Percentiles rank a stretch among this genome's conserved stretches.
Evolutionary conservation across 2,113 vertebrate species (phyloP).

Genomic region (Rhagologus leucostigma): DNA sequence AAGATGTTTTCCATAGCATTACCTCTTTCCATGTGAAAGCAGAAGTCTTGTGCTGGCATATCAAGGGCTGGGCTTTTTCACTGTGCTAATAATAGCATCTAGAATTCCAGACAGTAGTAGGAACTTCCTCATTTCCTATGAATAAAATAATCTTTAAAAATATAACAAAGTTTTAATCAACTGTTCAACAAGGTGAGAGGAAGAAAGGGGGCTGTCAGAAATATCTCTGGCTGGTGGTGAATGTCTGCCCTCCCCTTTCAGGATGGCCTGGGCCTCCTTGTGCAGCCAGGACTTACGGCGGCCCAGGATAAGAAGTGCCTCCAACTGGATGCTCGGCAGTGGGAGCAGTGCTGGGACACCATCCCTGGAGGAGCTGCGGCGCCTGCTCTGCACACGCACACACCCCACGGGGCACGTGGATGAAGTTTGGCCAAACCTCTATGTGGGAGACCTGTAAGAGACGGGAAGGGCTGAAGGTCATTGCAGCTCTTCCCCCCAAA

Average conservation of each 20-base stretch:
- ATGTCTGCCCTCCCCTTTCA: not conserved
- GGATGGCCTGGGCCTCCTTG: conserved; percentile 60
- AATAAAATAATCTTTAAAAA: not conserved
- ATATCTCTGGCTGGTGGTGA: not conserved
- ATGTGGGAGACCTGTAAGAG: conserved; percentile 93
- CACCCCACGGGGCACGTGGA: conserved; percentile 74
- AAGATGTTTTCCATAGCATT: not conserved
- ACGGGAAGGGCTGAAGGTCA: not conserved
- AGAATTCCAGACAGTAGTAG: not conserved
- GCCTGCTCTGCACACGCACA: conserved; percentile 78
- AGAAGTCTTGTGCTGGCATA: not conserved
- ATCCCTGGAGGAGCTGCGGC: conserved; percentile 78
- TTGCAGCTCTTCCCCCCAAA: not conserved
- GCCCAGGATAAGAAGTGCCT: not conserved
- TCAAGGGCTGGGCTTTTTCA: not conserved
- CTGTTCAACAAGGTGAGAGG: not conserved
- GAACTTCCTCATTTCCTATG: not conserved
- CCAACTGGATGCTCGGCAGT: not conserved
- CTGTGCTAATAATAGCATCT: not conserved
- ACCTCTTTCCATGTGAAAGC: not conserved
- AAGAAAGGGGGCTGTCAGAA: not conserved
- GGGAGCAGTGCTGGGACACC: conserved; percentile 72
- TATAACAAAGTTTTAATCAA: not conserved
- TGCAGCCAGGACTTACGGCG: conserved; percentile 42
- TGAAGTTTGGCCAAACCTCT: conserved; percentile 89